A percentile compares a stretch with the other conserved stretches of the same genome.
These are phyloP conservation scores for Chanos chanos DNA, from an alignment of 2,797 vertebrate genomes.

Conservation along the genomic window DNA sequence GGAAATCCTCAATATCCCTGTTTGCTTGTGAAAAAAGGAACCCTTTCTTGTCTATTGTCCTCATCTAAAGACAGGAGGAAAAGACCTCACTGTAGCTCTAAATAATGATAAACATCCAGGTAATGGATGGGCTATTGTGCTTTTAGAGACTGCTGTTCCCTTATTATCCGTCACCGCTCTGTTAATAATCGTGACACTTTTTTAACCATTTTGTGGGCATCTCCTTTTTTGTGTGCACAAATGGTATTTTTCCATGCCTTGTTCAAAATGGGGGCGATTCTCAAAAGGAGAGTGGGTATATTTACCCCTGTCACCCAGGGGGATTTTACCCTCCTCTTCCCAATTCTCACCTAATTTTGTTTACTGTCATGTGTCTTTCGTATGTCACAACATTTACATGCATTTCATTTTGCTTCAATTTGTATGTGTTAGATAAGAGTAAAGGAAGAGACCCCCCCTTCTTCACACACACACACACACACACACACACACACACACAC, in stretches of 20 bases:
- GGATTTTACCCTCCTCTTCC: conserved; percentile 59
- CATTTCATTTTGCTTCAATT: conserved; percentile 74
- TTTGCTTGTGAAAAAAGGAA: conserved; percentile 39
- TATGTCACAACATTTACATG: conserved; percentile 74
- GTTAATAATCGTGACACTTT: conserved; percentile 48
- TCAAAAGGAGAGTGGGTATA: conserved; percentile 23
- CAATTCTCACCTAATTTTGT: conserved; percentile 73
- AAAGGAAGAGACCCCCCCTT: conserved; percentile 57
- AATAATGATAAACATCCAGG: conserved; percentile 44
- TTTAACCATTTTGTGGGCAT: conserved; percentile 16
- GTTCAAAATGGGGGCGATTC: conserved; percentile 31
- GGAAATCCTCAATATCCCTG: conserved; percentile 22
- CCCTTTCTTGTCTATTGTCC: conserved; percentile 45
- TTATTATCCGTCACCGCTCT: conserved; percentile 46
- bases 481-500: no score
- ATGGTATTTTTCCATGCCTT: conserved; percentile 34
- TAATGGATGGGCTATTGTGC: conserved; percentile 44
- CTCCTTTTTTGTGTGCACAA: conserved; percentile 23
- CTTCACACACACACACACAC: no score
- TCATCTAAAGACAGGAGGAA: conserved; percentile 29
- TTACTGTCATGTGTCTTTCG: conserved; percentile 63
- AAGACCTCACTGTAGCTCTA: conserved; percentile 31
- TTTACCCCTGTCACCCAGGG: conserved; percentile 52
- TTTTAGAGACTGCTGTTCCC: conserved; percentile 35
- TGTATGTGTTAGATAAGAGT: conserved; percentile 74